These are phyloP conservation scores for Sebastes variabilis DNA, from an alignment of 2,797 vertebrate genomes.

Conservation along the genomic window DNA sequence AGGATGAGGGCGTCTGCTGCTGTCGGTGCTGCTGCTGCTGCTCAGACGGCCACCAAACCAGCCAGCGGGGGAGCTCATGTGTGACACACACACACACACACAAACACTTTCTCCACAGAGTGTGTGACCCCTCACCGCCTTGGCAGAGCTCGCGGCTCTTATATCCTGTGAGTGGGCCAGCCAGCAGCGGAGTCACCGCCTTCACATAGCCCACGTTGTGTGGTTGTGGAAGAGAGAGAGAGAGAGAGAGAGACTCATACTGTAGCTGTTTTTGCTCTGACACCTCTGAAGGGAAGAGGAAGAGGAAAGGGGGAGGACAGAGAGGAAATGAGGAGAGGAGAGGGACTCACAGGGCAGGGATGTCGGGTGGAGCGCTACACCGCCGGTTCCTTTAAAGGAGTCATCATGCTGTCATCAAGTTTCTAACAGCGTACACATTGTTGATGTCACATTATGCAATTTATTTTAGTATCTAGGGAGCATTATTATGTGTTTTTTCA, in stretches of 20 bases:
- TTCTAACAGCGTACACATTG: background rate
- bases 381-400: conserved; percentile 54
- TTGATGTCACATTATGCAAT: background rate
- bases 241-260: conserved; percentile 37
- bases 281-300: conserved; percentile 79
- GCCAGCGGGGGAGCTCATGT: conserved; percentile 38
- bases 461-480: background rate
- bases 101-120: conserved; percentile 11
- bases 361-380: conserved; percentile 45
- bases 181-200: conserved; percentile 76
- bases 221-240: conserved; percentile 59
- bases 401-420: conserved; percentile 29
- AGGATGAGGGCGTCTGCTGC: conserved; percentile 82
- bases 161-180: conserved; percentile 76
- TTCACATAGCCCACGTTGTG: conserved; percentile 70
- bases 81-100: conserved; percentile 33
- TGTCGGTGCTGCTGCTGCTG: conserved; percentile 7
- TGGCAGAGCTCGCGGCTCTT: conserved; percentile 56
- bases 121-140: conserved; percentile 73
- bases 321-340: conserved; percentile 26
- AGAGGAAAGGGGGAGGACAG: conserved; percentile 64
- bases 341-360: conserved; percentile 14
- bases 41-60: conserved; percentile 39
- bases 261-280: conserved; percentile 76
- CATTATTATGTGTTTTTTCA: background rate